These are phyloP conservation scores for Drosophila seclusa DNA, from an alignment of 2,888 invertebrate species.

Conservation along the genomic window DNA sequence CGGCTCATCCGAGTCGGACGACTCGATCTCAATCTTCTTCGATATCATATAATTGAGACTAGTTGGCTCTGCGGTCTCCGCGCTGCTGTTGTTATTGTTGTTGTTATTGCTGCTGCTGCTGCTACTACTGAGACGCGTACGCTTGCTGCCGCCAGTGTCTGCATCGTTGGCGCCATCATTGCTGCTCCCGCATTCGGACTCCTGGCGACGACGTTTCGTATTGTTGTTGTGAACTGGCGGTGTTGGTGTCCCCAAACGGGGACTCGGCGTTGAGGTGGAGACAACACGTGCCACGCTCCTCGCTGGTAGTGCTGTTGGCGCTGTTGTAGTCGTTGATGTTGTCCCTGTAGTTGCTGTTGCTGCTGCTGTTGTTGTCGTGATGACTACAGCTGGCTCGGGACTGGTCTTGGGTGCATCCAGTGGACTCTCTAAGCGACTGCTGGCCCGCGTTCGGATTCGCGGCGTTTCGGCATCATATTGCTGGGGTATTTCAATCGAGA, in stretches of 20 bases:
- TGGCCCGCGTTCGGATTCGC: slow-evolving; percentile 88
- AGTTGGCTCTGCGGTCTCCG: slow-evolving; percentile 24
- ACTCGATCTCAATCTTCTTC: slow-evolving; percentile 86
- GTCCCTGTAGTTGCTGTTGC: slow-evolving; percentile 21
- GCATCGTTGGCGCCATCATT: slow-evolving; percentile 50
- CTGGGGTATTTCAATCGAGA: slow-evolving; percentile 93
- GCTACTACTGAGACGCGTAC: slow-evolving; percentile 84
- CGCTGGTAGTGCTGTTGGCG: slow-evolving; percentile 57
- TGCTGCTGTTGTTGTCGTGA: slow-evolving; percentile 13
- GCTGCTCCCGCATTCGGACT: slow-evolving; percentile 88
- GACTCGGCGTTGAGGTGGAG: slow-evolving; percentile 69
- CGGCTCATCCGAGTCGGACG: slow-evolving; percentile 93
- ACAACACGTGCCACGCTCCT: slow-evolving; percentile 50
- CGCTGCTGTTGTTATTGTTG: slow-evolving; percentile 28
- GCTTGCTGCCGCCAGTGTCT: slow-evolving; percentile 67
- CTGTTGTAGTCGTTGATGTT: slow-evolving; percentile 47
- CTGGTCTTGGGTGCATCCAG: slow-evolving; percentile 85
- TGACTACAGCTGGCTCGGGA: slow-evolving; percentile 59
- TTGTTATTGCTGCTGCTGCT: slow-evolving; percentile 61
- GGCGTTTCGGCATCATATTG: slow-evolving; percentile 85
- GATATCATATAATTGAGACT: slow-evolving; percentile 36
- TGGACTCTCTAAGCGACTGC: slow-evolving; percentile 89
- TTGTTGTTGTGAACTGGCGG: slow-evolving; percentile 43
- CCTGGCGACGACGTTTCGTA: slow-evolving; percentile 90
- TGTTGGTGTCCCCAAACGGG: slow-evolving; percentile 66